phyloP scores from a whole-genome alignment of 2,797 vertebrate genomes.

The Buceros bicornis region DNA sequence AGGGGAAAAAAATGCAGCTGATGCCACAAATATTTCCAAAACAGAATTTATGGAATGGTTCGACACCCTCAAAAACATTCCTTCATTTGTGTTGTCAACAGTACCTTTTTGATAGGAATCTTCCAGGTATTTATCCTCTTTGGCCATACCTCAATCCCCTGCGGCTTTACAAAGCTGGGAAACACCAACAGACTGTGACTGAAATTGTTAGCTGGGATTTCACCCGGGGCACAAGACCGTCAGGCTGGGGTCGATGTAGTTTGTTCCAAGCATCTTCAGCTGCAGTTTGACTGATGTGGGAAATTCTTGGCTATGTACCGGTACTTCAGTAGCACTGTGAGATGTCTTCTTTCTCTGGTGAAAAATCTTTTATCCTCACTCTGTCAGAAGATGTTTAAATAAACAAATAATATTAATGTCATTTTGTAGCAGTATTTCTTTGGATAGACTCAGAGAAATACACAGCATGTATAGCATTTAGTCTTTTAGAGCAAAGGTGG shows the following conservation, averaged over 20 bases:
- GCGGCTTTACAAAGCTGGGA: not conserved
- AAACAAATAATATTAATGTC: not conserved
- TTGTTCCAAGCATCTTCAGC: conserved; percentile 45
- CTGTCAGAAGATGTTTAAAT: not conserved
- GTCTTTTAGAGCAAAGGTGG: not conserved
- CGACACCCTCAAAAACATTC: not conserved
- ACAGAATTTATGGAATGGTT: not conserved
- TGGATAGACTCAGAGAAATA: not conserved
- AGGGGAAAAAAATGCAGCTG: not conserved
- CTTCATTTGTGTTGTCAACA: not conserved
- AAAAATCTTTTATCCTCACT: not conserved
- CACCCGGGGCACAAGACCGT: not conserved
- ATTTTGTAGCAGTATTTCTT: not conserved
- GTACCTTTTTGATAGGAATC: not conserved
- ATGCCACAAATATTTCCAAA: not conserved
- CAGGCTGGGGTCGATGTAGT: not conserved
- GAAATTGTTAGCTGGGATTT: conserved; percentile 12
- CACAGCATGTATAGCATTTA: not conserved
- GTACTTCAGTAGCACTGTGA: not conserved
- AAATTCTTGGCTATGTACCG: not conserved
- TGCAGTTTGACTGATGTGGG: not conserved
- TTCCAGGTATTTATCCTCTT: not conserved
- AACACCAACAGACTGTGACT: not conserved
- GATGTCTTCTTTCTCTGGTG: not conserved
- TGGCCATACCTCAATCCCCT: not conserved